phyloP scores from a whole-genome alignment of 2,113 vertebrate genomes.

The Colossoma macropomum region DNA sequence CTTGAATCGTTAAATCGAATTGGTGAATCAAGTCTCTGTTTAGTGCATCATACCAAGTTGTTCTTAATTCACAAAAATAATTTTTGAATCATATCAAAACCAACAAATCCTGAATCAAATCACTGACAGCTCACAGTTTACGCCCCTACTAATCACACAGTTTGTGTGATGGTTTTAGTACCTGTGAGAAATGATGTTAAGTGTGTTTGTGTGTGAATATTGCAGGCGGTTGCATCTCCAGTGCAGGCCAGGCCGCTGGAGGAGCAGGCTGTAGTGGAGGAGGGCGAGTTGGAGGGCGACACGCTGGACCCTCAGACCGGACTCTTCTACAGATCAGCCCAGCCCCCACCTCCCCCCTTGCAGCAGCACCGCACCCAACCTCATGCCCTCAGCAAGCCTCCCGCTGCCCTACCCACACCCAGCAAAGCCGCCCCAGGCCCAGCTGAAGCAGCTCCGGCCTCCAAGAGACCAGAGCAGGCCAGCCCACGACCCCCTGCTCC shows the following conservation, averaged over 20 bases:
- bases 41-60: too few relatives aligned
- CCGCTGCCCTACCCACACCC: conserved; percentile 81
- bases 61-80: too few relatives aligned
- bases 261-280: conserved; percentile 83
- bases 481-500: conserved; percentile 65
- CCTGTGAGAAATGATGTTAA: too few relatives aligned
- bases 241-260: conserved; percentile 57
- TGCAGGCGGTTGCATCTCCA: conserved; percentile 79
- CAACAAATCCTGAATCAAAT: too few relatives aligned
- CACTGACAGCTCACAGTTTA: too few relatives aligned
- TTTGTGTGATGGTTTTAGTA: conserved; percentile 26
- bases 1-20: too few relatives aligned
- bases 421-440: conserved; percentile 58
- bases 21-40: too few relatives aligned
- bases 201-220: conserved; percentile 61
- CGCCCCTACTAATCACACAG: not conserved
- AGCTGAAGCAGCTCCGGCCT: conserved; percentile 77
- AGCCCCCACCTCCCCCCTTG: conserved; percentile 67
- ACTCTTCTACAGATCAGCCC: conserved; percentile 91
- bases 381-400: conserved; percentile 66
- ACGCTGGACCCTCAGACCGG: conserved; percentile 98
- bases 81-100: too few relatives aligned
- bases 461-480: conserved; percentile 82
- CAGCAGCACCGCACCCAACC: conserved; percentile 72
- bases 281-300: conserved; percentile 93